phyloP scores from a whole-genome alignment of 2,113 vertebrate genomes.

The Heterotis niloticus region DNA sequence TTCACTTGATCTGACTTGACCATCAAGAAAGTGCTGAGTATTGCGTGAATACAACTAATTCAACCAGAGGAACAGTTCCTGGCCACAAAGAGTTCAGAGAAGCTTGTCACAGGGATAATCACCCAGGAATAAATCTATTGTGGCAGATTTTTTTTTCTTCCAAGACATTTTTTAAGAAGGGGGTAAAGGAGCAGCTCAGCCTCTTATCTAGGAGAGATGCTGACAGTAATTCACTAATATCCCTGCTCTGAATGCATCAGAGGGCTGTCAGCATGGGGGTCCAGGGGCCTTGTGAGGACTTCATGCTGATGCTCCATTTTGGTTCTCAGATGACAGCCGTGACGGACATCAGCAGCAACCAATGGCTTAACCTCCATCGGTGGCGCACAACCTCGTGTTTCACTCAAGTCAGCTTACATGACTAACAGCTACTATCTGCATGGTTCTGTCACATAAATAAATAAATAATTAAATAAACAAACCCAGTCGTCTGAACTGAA shows the following conservation, averaged over 20 bases:
- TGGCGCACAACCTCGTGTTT: neutral
- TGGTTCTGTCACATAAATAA: no score
- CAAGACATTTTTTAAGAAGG: neutral
- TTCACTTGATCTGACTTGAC: neutral
- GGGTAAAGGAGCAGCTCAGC: no score
- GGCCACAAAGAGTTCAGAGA: neutral
- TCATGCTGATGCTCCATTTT: neutral
- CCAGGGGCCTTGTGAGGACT: neutral
- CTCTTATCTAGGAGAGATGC: neutral
- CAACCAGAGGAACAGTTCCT: neutral
- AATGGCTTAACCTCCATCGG: neutral
- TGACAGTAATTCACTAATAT: slow-evolving; percentile 18
- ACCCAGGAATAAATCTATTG: neutral
- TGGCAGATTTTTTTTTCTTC: neutral
- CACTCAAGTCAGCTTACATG: neutral
- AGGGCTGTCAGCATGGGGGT: slow-evolving; percentile 1
- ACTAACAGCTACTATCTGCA: neutral
- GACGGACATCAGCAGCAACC: neutral
- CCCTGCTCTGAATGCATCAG: neutral
- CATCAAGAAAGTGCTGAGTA: neutral
- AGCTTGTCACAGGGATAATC: neutral
- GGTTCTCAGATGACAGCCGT: slow-evolving; percentile 2
- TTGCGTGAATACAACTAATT: neutral
- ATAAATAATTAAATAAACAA: no score
- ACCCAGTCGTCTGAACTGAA: no score